phyloP scores from a whole-genome alignment of 2,113 vertebrate genomes.

The Chloropsis cyanopogon region DNA sequence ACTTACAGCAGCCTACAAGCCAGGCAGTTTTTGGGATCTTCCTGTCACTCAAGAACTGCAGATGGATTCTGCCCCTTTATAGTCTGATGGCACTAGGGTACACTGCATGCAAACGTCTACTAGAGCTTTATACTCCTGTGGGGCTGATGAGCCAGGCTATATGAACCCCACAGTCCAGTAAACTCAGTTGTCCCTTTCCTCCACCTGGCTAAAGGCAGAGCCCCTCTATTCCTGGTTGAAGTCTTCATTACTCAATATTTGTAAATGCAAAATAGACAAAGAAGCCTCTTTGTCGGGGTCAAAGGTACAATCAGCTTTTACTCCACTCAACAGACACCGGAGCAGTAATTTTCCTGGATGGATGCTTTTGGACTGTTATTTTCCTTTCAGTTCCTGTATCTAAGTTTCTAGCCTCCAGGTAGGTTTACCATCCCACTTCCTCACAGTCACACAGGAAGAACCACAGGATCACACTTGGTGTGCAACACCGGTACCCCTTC shows the following conservation, averaged over 20 bases:
- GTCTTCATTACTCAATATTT: neutral
- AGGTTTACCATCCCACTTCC: neutral
- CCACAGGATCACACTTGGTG: neutral
- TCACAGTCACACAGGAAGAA: neutral
- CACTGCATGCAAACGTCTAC: too few relatives aligned
- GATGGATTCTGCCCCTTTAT: neutral
- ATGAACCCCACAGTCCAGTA: neutral
- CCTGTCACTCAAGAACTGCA: neutral
- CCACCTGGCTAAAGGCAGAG: neutral
- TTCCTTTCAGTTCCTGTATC: neutral
- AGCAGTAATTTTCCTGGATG: neutral
- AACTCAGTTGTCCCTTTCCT: neutral
- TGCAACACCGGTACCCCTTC: neutral
- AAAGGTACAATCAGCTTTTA: neutral
- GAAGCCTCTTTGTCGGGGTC: neutral
- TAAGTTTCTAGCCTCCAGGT: neutral
- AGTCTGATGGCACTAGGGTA: neutral
- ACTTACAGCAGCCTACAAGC: neutral
- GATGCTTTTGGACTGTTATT: neutral
- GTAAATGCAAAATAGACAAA: neutral
- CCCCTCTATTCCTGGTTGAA: neutral
- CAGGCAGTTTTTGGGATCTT: neutral
- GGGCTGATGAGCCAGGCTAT: neutral
- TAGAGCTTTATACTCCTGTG: neutral
- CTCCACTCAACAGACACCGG: neutral